A percentile compares a stretch with the other conserved stretches of the same genome.
phyloP scores from a whole-genome alignment of 1,140 invertebrate genomes.

The Drosophila dunni region DNA sequence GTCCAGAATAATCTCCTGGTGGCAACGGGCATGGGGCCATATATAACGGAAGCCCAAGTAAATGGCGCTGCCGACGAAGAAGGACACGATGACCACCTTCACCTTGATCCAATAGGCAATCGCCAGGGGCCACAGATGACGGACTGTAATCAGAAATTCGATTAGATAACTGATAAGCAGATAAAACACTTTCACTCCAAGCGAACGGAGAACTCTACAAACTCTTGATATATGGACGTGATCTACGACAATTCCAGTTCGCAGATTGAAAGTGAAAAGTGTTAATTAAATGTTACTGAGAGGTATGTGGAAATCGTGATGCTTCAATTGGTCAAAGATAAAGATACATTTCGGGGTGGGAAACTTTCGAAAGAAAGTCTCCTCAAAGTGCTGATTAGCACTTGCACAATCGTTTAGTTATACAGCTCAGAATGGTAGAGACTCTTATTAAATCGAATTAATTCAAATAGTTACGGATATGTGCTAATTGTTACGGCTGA shows the following conservation, averaged over 20 bases:
- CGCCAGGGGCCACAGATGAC: conserved; percentile 72
- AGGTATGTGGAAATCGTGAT: conserved; percentile 53
- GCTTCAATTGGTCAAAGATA: conserved; percentile 49
- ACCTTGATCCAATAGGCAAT: conserved; percentile 83
- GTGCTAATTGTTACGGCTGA: conserved; percentile 43
- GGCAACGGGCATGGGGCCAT: conserved; percentile 58
- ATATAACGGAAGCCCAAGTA: conserved; percentile 72
- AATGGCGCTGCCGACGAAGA: conserved; percentile 77
- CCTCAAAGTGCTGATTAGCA: conserved; percentile 43
- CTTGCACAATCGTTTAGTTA: conserved; percentile 24
- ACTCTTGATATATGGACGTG: conserved; percentile 10
- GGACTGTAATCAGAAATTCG: conserved; percentile 41
- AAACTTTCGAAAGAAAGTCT: conserved; percentile 78
- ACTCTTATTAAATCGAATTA: conserved; percentile 18
- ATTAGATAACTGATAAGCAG: conserved; percentile 50
- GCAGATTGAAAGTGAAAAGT: conserved; percentile 82
- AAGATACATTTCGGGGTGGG: conserved; percentile 26
- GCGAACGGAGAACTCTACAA: conserved; percentile 40
- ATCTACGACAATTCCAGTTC: conserved; percentile 58
- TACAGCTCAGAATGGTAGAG: conserved; percentile 50
- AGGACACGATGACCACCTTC: conserved; percentile 79
- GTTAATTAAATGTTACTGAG: conserved; percentile 65
- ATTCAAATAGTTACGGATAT: conserved; percentile 5
- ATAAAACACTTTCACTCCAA: conserved; percentile 52
- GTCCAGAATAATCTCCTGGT: conserved; percentile 71